Percentiles rank a stretch among this genome's conserved stretches.
phyloP scores from a whole-genome alignment of 2,113 vertebrate genomes.

The Rhagologus leucostigma region DNA sequence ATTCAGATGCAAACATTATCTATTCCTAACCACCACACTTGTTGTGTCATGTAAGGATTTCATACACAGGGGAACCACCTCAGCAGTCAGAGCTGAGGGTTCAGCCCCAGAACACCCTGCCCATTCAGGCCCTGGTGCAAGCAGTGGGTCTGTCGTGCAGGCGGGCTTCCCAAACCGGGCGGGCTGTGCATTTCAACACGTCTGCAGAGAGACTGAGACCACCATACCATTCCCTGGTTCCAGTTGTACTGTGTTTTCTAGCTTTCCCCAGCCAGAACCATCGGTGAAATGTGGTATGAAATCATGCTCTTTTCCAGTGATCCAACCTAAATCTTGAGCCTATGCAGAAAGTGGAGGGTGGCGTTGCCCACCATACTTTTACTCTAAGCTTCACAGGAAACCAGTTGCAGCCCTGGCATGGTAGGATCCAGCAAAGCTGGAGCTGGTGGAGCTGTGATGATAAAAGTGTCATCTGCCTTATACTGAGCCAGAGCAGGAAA shows the following conservation, averaged over 20 bases:
- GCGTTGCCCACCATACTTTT: fast-evolving
- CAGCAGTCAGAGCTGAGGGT: neutral
- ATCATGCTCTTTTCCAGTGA: neutral
- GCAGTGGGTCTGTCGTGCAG: neutral
- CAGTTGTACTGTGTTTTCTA: neutral
- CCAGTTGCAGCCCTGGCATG: neutral
- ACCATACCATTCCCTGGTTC: neutral
- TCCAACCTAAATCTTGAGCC: neutral
- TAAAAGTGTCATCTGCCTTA: neutral
- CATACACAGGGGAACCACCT: neutral
- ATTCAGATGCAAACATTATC: neutral
- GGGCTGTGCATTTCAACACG: fast-evolving
- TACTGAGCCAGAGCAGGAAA: neutral
- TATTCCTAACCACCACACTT: neutral
- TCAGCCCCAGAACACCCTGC: neutral
- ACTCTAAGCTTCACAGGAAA: neutral
- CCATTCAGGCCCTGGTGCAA: neutral
- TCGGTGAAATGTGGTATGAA: neutral
- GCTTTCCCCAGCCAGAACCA: neutral
- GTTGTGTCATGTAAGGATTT: neutral
- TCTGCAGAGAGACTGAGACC: neutral
- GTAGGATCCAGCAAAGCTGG: neutral
- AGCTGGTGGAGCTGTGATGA: neutral
- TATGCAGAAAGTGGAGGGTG: neutral
- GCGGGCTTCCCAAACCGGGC: fast-evolving